Percentiles rank a stretch among this genome's conserved stretches.
Evolutionary conservation across 2,797 vertebrate species (phyloP).

Genomic region (Schizopygopsis malacanthus): DNA sequence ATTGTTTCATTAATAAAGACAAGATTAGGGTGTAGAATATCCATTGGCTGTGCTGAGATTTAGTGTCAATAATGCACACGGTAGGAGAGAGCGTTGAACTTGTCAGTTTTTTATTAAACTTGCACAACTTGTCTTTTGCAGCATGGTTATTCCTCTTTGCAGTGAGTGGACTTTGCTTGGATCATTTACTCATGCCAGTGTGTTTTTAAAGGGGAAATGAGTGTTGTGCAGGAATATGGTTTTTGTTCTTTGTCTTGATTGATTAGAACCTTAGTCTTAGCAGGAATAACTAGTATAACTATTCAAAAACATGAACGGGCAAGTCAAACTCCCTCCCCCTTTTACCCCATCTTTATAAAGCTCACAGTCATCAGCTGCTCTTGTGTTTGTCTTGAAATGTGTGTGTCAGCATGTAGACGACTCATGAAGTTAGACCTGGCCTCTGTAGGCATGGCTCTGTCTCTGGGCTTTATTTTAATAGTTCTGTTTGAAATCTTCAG

Average conservation of each 20-base stretch:
- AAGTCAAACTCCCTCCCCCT: not conserved
- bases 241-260: not conserved
- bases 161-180: not conserved
- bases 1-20: not conserved
- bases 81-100: not conserved
- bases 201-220: not conserved
- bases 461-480: conserved; percentile 42
- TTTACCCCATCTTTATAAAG: not conserved
- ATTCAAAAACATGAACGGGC: not conserved
- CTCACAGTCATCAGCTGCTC: not conserved
- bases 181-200: not conserved
- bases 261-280: no score
- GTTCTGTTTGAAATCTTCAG: conserved; percentile 47
- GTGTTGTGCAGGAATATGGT: not conserved
- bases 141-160: not conserved
- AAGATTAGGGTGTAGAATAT: not conserved
- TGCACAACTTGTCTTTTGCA: not conserved
- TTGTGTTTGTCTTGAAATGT: not conserved
- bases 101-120: conserved; percentile 6
- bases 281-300: not conserved
- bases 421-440: conserved; percentile 33
- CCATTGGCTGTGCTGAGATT: not conserved
- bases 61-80: not conserved
- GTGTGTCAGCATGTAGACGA: conserved; percentile 37
- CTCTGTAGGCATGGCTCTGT: conserved; percentile 17